Base-by-base conservation (phyloP, 2,888 invertebrate species). In the Diarsia mendica region DNA sequence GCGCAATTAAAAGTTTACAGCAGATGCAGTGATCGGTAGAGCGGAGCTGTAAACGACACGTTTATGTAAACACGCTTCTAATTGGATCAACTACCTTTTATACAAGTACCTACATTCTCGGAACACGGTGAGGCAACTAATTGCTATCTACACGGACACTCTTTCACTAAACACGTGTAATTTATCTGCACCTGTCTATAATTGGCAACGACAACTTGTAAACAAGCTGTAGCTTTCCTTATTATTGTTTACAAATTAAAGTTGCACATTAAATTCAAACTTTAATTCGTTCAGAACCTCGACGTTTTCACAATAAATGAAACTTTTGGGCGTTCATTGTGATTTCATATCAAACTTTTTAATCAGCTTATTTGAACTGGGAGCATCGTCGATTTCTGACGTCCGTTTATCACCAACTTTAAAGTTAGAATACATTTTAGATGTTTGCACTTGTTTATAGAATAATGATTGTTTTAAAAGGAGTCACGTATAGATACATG, bases 1-100 rank as follows among this genome's bases (percentile, higher is more conserved):
- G 84, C 84, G 92, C 90, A 93, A 92, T 93, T 93, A 93, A 93
- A 93, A 93, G 87, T 93, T 92, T 89, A 91, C 89, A 90, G 88
- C 86, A 85, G 82, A 88, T 85, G 87, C 85, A 91, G 87, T 88
- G 86, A 91, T 91, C 91, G 89, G 88, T 87, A 90, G 88, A 90
- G 83, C 80, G 89, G 80, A 87, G 80, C 87, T 93, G 92, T 93
- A 92, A 93, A 88, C 89, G 92, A 88, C 86, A 87, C 85, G 78
- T 89, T 86, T 88, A 89, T 91, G 91, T 90, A 92, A 90, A 90
- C 88, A 87, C 75, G 85, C 86, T 84, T 86, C 89, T 92, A 92
- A 91, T 92, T 92, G 91, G 87, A 90, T 85, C 87, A 84, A 86
- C 84, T 78, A 80, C 71, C 71, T 85, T 90, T 89, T 82, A 80